Evolutionary conservation across 2,888 invertebrate species (phyloP), one percentile per base, ranked within the genome.

Genomic region (Dione juno): DNA sequence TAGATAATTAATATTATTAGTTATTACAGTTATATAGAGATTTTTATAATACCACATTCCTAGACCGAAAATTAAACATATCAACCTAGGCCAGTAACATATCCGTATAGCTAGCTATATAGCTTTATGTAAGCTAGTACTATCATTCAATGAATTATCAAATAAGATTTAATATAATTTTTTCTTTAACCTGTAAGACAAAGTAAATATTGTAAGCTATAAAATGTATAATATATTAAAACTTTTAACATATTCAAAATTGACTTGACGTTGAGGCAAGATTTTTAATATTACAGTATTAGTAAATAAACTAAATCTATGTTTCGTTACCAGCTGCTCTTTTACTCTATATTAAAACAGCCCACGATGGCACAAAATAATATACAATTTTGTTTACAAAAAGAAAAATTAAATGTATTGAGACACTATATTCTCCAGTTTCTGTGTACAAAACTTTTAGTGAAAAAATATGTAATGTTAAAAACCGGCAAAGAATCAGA

Each of bases 261-360:
- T 37, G 28, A n/a, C 19, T 3, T 40, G 28, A 43, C 35, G 37
- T 41, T 37, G 16, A 57, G 57, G 57, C 35, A 37, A 19, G 11
- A 58, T 69, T 72, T 43, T 70, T 64, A 70, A 74, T 69, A 71
- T 77, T 58, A 59, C 58, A 16, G 10, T 37, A 37, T 57, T 40
- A 57, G 37, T 57, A 40, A 57, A 37, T 13, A 10, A 57, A 57
- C 37, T 57, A 37, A 11, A 40, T 11, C 16, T 57, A 57, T 37
- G 11, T 37, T 57, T 57, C 2, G 13, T 40, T 11, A 40, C 16
- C 40, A 57, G 57, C 16, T 57, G 57, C 11, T 57, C 57, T 57
- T 37, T 57, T 13, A 16, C 13, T 57, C 7, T 35, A 37, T 37
- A 54, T 54, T 54, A 54, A 54, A 54, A 37, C 11, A 54, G 37